Base-by-base conservation (phyloP, 2,888 invertebrate genomes). In the Epinotia nisella region DNA sequence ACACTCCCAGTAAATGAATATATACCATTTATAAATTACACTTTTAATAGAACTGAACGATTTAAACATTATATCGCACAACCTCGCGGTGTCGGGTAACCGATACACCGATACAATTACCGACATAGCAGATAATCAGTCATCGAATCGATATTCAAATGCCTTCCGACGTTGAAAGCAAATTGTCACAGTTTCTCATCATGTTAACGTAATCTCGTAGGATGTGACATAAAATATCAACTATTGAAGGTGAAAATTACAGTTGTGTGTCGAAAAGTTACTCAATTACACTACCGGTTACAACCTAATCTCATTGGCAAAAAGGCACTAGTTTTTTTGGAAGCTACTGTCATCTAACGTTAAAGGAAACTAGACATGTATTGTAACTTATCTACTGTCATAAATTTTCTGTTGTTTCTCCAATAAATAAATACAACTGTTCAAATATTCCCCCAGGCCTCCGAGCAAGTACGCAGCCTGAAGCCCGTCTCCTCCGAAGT, bases 401-500 rank as follows among this genome's bases (percentile, higher is more conserved):
- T 29, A 29, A 5, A 29, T 29, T 7, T 29, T 7, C 29, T 7
- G 29, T 35, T 7, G 35, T 35, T 35, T 35, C 35, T 35, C 35
- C 35, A 35, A 35, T 35, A 35, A 7, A 9, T 35, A 3, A 35
- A 35, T 9, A 35, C 1, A 45, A 45, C 45, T 15, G 15, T 4
- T 15, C 13, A 45, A 15, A 4, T 45, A 49, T 39, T 15, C n/a
- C 19, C 85, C 0, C 81, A 94, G 94, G 94, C 95, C 0, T 87
- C 95, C n/a, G 96, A 97, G 75, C 96, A 97, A 85, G 94, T 98
- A 45, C 94, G 95, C n/a, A 95, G 95, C 81, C 95, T 98, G 78
- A 98, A 97, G 85, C 97, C 98, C 0, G 96, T 98, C 0, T 98
- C 98, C 3, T 98, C 98, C 0, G 99, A 99, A 84, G 96, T 98